Conservation (phyloP, 37 sponge, comb jelly and placozoan species). For the Diacarnus erythraeanus region DNA sequence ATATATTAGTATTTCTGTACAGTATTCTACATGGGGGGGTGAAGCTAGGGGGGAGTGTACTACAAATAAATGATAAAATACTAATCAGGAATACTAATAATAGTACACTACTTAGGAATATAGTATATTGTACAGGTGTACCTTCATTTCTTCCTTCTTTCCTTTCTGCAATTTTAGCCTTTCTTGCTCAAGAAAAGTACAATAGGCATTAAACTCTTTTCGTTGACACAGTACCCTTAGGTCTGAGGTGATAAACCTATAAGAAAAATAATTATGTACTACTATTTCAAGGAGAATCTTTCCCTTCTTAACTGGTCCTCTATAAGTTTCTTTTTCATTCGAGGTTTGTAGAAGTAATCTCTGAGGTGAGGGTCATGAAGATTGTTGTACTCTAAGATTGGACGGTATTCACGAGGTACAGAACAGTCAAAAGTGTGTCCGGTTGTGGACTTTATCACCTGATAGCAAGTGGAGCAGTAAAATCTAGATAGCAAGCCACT, state of each 20-base stretch:
- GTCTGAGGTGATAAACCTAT: neutral
- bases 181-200: slow-evolving; percentile 29
- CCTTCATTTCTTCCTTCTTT: slow-evolving; percentile 19
- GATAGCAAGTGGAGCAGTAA: neutral
- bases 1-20: too few species aligned
- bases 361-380: slow-evolving; percentile 77
- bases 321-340: slow-evolving; percentile 42
- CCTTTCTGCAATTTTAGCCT: slow-evolving; percentile 5
- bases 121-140: too few species aligned
- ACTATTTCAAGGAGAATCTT: neutral
- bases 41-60: too few species aligned
- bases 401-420: slow-evolving; percentile 8
- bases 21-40: too few species aligned
- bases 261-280: too few species aligned
- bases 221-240: too few species aligned
- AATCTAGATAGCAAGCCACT: neutral
- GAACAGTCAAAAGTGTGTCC: slow-evolving; percentile 63
- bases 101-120: too few species aligned
- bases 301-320: neutral
- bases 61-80: too few species aligned
- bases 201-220: slow-evolving; percentile 55
- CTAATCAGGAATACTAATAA: too few species aligned
- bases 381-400: slow-evolving; percentile 69
- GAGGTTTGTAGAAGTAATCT: slow-evolving; percentile 42
- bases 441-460: slow-evolving; percentile 43